Conservation (phyloP, 2,888 invertebrate genomes). For the Anodontia alba region DNA sequence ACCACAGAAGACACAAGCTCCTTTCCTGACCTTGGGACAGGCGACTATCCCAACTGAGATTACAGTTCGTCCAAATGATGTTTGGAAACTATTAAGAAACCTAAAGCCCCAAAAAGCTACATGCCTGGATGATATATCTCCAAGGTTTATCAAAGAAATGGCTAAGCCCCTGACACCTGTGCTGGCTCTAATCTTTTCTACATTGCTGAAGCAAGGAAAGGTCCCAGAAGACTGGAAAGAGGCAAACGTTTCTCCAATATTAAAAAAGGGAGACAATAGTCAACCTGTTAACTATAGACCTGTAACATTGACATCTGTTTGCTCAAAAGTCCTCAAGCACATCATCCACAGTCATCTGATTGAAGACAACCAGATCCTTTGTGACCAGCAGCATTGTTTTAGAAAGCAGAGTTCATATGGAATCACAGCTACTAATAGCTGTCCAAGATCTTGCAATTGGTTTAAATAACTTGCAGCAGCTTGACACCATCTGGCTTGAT, state of each 20-base stretch:
- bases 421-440: background rate
- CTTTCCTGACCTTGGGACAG: conserved; percentile 5
- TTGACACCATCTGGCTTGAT: background rate
- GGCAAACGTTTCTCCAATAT: background rate
- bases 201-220: background rate
- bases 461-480: background rate
- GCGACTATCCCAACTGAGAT: conserved; percentile 6
- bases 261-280: background rate
- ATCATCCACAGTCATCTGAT: conserved; percentile 18
- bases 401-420: background rate
- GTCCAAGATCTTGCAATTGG: background rate
- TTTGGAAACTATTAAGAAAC: conserved; percentile 11
- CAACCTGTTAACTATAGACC: background rate
- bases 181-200: background rate
- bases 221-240: background rate
- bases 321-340: background rate
- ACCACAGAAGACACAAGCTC: background rate
- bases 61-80: background rate
- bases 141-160: conserved; percentile 23
- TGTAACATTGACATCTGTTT: background rate
- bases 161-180: conserved; percentile 22
- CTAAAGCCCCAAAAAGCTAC: conserved; percentile 30
- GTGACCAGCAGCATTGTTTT: conserved; percentile 14
- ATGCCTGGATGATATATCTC: conserved; percentile 17
- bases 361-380: conserved; percentile 3